Base-by-base conservation (phyloP, 1,140 invertebrate genomes). In the Macrocentrus cingulum region DNA sequence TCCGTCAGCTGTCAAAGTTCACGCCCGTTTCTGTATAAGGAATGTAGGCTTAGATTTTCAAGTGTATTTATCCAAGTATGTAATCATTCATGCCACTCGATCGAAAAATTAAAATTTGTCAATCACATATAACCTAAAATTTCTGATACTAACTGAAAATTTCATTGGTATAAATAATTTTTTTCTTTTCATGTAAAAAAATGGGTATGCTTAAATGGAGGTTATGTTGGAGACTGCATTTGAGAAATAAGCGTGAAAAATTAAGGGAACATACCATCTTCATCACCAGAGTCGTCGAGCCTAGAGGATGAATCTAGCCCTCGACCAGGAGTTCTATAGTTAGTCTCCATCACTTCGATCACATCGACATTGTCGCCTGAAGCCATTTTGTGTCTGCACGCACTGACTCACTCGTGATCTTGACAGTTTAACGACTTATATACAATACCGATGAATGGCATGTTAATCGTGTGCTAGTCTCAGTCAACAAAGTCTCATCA, bases 311-410 rank as follows among this genome's bases (percentile, higher is more conserved):
- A 65, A 59, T 77, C 72, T 46, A 62, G 55, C 29, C 60, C 54
- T 56, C 64, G 54, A 22, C 60, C 57, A 50, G 70, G 66, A 49
- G 61, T 65, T 29, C 67, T 64, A 63, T 75, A 66, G 63, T 68
- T 81, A 15, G 77, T 75, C 65, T 82, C 80, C 34, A 81, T 80
- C 67, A 85, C 80, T 77, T 87, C 84, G 69, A 87, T 87, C 74
- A 82, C 83, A 74, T 86, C 84, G 66, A 85, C 82, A 69, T 80
- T 84, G 71, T 86, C 84, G 66, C 84, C 84, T 72, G 86, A 86
- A 84, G 85, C 86, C 86, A 87, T 87, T 83, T 84, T 84, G 82
- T 69, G 29, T 34, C 36, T 36, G 56, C 45, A 51, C 25, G 54
- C 49, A 59, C 61, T 62, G 29, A 48, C 39, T 55, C 59, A 62